These are phyloP conservation scores for Otus scops DNA, from an alignment of 2,797 vertebrate species.

Conservation along the genomic window DNA sequence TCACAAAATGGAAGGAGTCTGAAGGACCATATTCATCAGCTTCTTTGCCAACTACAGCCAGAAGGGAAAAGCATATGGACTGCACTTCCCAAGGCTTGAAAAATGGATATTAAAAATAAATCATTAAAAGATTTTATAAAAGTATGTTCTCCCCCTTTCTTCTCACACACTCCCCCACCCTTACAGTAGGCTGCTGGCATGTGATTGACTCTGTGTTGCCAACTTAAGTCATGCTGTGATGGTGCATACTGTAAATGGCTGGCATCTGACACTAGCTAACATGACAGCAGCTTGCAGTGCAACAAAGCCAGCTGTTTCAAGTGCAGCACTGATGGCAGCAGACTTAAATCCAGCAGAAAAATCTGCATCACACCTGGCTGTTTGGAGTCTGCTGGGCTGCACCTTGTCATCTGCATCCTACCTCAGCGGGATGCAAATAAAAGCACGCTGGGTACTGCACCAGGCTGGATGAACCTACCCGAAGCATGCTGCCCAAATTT, in stretches of 20 bases:
- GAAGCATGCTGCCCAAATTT: neutral
- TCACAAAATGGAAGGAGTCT: neutral
- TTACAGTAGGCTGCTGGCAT: constrained; percentile 55
- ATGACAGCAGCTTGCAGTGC: neutral
- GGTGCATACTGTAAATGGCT: constrained; percentile 54
- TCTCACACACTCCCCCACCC: constrained; percentile 32
- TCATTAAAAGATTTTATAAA: constrained; percentile 25
- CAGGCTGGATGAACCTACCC: neutral
- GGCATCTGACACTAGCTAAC: constrained; percentile 56
- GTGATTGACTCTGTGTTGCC: constrained; percentile 46
- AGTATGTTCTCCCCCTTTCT: constrained; percentile 19
- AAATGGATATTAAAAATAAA: constrained; percentile 50
- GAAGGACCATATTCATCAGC: neutral
- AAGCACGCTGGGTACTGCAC: neutral
- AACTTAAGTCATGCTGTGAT: constrained; percentile 43
- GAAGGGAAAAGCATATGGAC: constrained; percentile 40
- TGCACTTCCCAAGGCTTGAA: neutral
- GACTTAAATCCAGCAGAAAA: neutral
- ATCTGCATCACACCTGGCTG: neutral
- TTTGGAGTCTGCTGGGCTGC: neutral
- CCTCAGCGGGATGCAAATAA: neutral
- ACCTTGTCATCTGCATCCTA: neutral
- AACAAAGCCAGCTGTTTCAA: neutral
- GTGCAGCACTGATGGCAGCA: neutral
- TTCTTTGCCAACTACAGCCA: constrained; percentile 40